Conservation (phyloP, 2,888 invertebrate species). For the Drosophila borborema region DNA sequence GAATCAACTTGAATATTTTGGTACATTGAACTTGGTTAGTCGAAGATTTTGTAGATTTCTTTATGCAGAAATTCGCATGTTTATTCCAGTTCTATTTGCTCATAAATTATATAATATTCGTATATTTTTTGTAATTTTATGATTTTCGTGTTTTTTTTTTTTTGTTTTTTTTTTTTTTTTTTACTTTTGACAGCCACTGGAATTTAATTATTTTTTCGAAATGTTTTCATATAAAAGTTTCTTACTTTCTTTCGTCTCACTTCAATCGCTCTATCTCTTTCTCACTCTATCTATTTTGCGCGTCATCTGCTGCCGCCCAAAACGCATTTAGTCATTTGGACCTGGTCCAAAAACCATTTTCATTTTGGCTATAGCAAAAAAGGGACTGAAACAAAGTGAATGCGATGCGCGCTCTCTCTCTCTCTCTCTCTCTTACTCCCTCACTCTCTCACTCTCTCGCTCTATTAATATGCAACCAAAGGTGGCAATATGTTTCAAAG, state of each 20-base stretch:
- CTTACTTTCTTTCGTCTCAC: not conserved
- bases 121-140: not conserved
- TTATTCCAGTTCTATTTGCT: not conserved
- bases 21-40: conserved; percentile 32
- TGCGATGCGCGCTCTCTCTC: conserved; percentile 11
- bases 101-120: conserved; percentile 6
- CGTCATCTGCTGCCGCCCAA: conserved; percentile 61
- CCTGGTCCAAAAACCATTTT: conserved; percentile 55
- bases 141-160: not conserved
- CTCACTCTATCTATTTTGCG: conserved; percentile 13
- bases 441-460: not conserved
- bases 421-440: not conserved
- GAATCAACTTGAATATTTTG: conserved; percentile 2
- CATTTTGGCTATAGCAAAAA: conserved; percentile 40
- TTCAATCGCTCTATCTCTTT: not conserved
- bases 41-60: not conserved
- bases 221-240: conserved; percentile 12
- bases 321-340: conserved; percentile 72
- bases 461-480: conserved; percentile 13
- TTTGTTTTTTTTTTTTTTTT: not conserved
- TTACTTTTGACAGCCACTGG: not conserved
- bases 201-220: conserved; percentile 10
- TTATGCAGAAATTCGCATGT: not conserved
- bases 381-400: conserved; percentile 42
- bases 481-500: conserved; percentile 24